These are phyloP conservation scores for Leptinotarsa haldemani DNA, from an alignment of 2,888 invertebrate genomes.

Conservation along the genomic window DNA sequence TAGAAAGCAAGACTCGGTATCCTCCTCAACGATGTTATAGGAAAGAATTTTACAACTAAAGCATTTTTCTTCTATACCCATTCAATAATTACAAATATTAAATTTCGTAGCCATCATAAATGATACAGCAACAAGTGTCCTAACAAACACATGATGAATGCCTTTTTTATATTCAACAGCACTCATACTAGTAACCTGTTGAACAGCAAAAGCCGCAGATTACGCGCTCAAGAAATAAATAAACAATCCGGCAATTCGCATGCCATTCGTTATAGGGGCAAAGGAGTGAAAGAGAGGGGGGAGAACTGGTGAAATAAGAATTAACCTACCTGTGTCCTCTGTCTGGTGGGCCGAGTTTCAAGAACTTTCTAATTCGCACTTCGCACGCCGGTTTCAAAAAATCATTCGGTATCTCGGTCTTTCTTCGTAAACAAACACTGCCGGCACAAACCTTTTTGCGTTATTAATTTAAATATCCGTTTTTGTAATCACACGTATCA, in stretches of 20 bases:
- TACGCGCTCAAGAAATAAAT: neutral
- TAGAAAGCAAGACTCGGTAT: too few species aligned
- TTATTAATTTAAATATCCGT: conserved; percentile 2
- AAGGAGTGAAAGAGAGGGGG: conserved; percentile 1
- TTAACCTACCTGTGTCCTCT: conserved; percentile 16
- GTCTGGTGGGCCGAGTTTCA: conserved; percentile 9
- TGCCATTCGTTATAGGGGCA: neutral
- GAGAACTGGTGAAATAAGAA: conserved; percentile 2
- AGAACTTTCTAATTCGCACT: conserved; percentile 37
- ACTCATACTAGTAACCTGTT: conserved; percentile 2
- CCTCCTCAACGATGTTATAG: too few species aligned
- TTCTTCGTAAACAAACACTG: neutral
- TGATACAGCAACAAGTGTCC: conserved; percentile 6
- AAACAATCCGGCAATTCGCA: neutral
- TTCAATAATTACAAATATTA: too few species aligned
- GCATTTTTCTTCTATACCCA: too few species aligned
- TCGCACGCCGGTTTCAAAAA: conserved; percentile 16
- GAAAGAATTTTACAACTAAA: too few species aligned
- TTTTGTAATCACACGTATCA: conserved; percentile 9
- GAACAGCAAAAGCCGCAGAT: neutral
- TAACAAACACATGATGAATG: neutral
- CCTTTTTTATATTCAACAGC: neutral
- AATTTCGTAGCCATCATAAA: too few species aligned
- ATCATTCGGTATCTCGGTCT: conserved; percentile 24
- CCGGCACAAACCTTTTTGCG: neutral